Evolutionary conservation across 2,797 vertebrate genomes (phyloP), one percentile per base, ranked within the genome.

Genomic region (Sparidentex hasta): DNA sequence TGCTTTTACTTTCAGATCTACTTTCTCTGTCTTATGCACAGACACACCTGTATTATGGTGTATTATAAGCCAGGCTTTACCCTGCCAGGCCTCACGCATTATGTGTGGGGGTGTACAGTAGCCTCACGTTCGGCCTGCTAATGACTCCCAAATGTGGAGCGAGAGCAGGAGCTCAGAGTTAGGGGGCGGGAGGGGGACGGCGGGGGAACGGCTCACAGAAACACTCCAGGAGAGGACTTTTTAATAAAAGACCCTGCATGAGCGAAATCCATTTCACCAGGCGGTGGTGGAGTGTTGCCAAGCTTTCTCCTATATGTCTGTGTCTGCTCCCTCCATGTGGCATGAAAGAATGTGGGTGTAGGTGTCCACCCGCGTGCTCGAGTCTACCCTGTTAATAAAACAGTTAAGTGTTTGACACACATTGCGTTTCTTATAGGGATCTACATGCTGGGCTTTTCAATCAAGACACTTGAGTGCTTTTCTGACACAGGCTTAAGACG

Each of bases 61-160:
- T 72, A 74, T 85, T 84, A 84, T 80, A 85, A 80, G 77, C 50
- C 51, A 17, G 78, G 55, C 65, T 76, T 86, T 81, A 79, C 81
- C 87, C 87, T 74, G 88, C 82, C 88, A 88, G 87, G 91, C 88
- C 90, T 90, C 83, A 72, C 76, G 71, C 85, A 88, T 90, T 89
- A 90, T 88, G 85, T 78, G 90, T 81, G 84, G 88, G 85, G 86
- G 91, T 90, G 87, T 95, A 95, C 95, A 95, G 95, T 95, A 95
- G 95, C 95, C 90, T 91, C 85, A 74, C 85, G 62, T 91, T 90
- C 86, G 80, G 92, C 82, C 86, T 68, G 81, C 90, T 95, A 95
- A 96, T 95, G 81, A 89, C 81, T 95, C 90, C 95, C 94, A 95
- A 94, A 95, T 95, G 95, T 94, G 88, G 72, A 91, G 84, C 13